Conservation (phyloP, 2,888 invertebrate genomes). For the Heliconius charithonia region DNA sequence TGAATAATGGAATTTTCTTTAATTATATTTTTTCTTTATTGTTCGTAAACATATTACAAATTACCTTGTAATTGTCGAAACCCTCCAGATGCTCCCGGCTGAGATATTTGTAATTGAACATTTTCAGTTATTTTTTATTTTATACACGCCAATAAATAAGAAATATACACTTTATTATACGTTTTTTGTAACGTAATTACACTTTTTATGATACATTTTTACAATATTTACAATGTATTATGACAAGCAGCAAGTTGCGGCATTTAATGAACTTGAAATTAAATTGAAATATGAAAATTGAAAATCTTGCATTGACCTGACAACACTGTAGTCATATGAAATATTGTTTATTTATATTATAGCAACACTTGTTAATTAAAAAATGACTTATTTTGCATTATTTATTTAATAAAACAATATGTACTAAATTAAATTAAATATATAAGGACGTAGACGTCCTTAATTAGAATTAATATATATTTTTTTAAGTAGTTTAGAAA, state of each 20-base stretch:
- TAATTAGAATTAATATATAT: neutral
- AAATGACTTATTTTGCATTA: neutral
- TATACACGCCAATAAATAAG: neutral
- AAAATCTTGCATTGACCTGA: constrained; percentile 1
- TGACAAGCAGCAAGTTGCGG: constrained; percentile 14
- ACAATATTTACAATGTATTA: constrained; percentile 19
- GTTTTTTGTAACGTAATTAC: constrained; percentile 5
- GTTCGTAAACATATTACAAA: constrained; percentile 4
- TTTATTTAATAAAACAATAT: neutral
- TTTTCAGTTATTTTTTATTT: constrained; percentile 50
- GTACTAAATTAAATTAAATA: neutral
- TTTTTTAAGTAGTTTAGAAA: neutral
- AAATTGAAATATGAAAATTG: constrained; percentile 11
- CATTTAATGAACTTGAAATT: constrained; percentile 20
- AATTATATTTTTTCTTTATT: neutral
- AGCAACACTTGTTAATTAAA: neutral
- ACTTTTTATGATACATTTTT: constrained; percentile 30
- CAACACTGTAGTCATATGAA: neutral
- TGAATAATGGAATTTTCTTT: neutral
- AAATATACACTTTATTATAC: constrained; percentile 1
- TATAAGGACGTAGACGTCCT: neutral
- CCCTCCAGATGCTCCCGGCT: constrained; percentile 93
- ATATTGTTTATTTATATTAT: neutral
- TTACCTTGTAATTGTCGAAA: constrained; percentile 96
- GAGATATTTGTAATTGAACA: constrained; percentile 90